Base-by-base conservation (phyloP, 2,888 invertebrate species). In the Mythimna pallens region DNA sequence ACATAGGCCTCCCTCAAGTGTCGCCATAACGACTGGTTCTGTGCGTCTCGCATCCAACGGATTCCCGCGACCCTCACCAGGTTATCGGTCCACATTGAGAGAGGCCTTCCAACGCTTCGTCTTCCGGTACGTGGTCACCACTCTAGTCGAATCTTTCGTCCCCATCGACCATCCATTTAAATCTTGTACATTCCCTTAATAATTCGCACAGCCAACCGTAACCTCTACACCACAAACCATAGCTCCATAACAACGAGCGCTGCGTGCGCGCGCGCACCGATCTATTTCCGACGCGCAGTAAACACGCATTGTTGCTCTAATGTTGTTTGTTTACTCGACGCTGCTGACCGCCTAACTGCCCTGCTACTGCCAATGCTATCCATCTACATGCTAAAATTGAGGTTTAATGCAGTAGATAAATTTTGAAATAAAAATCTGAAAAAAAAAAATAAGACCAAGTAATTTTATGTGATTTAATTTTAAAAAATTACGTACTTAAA, bases 241-340 rank as follows among this genome's bases (percentile, higher is more conserved):
- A 72, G 34, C 57, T 43, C 65, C 62, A 82, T 73, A 71, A 78
- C 76, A 80, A 78, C 75, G 58, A 52, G 20, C 25, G 58, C 71
- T 20, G 58, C 40, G 67, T 58, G 78, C 82, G 84, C 74, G 68
- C 62, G 81, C 85, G 79, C 79, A 63, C 66, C 61, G 73, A 25
- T 83, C 87, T 88, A 88, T 88, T 88, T 86, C 79, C 8, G 70
- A 54, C 40, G 54, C 74, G 71, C 76, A 62, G 81, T 88, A 88
- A 87, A 87, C 88, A 87, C 70, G 80, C 78, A 85, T 86, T 87
- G 87, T 88, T 87, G 87, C 79, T 83, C 65, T 77, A 79, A 83
- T 84, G 83, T 78, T 88, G 88, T 87, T 88, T 88, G 82, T 87
- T 88, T 87, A 87, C 81, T 58, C 70, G 75, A 73, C 75, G 80